Percentiles rank a stretch among this genome's conserved stretches.
These are phyloP conservation scores for Lasioglossum calceatum DNA, from an alignment of 2,888 invertebrate species.

Conservation along the genomic window DNA sequence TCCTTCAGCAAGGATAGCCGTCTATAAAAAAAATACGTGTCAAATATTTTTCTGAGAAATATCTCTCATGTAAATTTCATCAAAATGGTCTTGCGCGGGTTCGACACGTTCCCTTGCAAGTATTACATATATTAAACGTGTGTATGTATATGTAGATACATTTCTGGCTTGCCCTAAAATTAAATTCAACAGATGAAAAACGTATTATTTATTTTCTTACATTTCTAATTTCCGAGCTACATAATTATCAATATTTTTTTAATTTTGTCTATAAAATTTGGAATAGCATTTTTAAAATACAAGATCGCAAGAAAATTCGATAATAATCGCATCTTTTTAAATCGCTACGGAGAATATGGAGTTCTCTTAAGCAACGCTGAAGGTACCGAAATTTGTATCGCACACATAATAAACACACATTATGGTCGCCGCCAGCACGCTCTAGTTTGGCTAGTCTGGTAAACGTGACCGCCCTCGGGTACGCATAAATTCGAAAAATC, in stretches of 20 bases:
- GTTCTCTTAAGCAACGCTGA: neutral
- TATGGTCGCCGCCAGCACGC: neutral
- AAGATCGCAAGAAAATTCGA: neutral
- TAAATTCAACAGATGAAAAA: neutral
- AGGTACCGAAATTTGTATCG: neutral
- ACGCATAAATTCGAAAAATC: slow-evolving; percentile 15
- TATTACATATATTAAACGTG: neutral
- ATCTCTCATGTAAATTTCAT: slow-evolving; percentile 7
- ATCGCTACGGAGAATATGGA: neutral
- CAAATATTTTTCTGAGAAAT: slow-evolving; percentile 2
- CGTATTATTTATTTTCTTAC: neutral
- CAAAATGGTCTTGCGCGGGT: neutral
- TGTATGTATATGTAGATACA: neutral
- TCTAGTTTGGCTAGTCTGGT: neutral
- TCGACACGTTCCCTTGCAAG: neutral
- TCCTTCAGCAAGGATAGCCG: neutral
- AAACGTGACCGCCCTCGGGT: neutral
- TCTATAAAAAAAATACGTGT: neutral
- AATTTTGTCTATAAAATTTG: no score
- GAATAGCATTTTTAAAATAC: neutral
- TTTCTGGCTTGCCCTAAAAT: neutral
- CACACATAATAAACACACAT: slow-evolving; percentile 3
- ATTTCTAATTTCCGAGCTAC: neutral
- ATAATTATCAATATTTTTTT: neutral
- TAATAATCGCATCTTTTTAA: neutral